Evolutionary conservation across 2,113 vertebrate genomes (phyloP).

Genomic region (Phoenicopterus ruber): DNA sequence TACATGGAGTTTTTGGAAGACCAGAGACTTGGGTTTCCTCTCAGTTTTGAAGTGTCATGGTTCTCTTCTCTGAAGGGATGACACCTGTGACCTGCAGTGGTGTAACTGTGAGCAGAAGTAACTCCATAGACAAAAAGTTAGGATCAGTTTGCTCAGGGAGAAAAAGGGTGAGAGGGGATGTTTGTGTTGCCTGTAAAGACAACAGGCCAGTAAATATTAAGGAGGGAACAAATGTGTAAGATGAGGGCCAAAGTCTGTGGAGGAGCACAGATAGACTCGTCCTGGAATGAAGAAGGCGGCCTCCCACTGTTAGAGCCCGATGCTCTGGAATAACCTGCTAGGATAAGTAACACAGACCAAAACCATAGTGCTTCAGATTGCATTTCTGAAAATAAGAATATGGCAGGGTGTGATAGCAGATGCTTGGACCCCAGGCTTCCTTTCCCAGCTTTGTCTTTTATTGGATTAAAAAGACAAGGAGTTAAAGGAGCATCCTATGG

Average conservation of each 20-base stretch:
- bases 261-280: background rate
- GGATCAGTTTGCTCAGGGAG: background rate
- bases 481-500: background rate
- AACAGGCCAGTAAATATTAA: background rate
- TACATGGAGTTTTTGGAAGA: background rate
- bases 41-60: background rate
- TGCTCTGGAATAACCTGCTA: background rate
- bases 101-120: background rate
- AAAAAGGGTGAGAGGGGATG: background rate
- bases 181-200: background rate
- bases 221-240: background rate
- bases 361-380: background rate
- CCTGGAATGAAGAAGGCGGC: accelerated
- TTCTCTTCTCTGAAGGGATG: background rate
- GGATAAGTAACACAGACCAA: background rate
- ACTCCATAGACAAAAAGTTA: background rate
- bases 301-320: background rate
- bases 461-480: background rate
- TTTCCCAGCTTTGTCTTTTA: conserved; percentile 8
- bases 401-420: background rate
- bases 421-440: background rate
- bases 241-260: background rate
- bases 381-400: background rate
- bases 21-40: background rate
- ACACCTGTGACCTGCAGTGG: background rate